phyloP scores from a whole-genome alignment of 2,113 vertebrate species.

The Plecotus auritus region DNA sequence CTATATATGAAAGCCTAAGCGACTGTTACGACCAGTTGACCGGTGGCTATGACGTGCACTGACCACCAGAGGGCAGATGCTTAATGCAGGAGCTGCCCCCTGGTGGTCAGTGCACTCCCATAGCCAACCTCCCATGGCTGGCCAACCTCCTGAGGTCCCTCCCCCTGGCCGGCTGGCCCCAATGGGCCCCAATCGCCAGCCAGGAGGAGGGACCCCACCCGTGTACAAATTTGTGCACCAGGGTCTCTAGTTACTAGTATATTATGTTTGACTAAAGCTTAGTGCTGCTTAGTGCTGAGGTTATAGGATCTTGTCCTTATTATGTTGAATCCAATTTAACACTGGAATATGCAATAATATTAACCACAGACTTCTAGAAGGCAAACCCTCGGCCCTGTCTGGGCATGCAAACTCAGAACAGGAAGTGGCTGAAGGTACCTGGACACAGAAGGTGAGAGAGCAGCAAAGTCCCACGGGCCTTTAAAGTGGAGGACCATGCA shows the following conservation, averaged over 20 bases:
- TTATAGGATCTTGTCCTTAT: neutral
- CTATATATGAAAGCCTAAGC: too few relatives aligned
- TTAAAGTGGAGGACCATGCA: neutral
- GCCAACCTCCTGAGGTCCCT: too few relatives aligned
- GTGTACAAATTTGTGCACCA: too few relatives aligned
- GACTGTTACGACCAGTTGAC: too few relatives aligned
- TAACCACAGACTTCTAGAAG: neutral
- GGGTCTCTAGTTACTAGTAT: neutral
- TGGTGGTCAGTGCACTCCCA: too few relatives aligned
- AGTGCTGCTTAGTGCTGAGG: neutral
- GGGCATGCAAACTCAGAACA: neutral
- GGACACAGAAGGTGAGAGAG: neutral
- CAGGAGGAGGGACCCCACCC: fast-evolving
- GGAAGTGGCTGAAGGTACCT: too few relatives aligned
- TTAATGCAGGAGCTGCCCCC: too few relatives aligned
- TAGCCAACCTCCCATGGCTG: fast-evolving
- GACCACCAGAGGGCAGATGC: too few relatives aligned
- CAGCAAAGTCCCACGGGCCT: neutral
- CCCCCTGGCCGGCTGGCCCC: too few relatives aligned
- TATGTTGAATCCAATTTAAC: neutral
- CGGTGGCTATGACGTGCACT: too few relatives aligned
- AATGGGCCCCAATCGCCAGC: too few relatives aligned
- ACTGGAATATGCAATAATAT: neutral
- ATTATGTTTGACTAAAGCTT: neutral
- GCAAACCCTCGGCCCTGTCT: neutral